Evolutionary conservation across 2,888 invertebrate species (phyloP), one percentile per base, ranked within the genome.

Genomic region (Lissocephala sabroskyi): DNA sequence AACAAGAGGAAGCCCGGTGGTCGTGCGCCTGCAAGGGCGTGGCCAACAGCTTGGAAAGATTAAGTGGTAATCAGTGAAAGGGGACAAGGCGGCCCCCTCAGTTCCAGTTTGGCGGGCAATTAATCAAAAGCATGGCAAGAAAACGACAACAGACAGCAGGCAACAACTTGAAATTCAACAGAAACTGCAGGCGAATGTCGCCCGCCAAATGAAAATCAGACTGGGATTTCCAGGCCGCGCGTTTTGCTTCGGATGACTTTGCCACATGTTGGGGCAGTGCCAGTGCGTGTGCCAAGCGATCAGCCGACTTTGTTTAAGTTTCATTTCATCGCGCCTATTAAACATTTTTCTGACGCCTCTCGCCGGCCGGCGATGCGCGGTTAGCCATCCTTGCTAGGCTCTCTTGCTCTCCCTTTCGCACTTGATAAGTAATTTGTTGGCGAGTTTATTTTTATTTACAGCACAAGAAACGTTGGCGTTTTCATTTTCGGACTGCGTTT

Each of bases 281-380:
- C 37, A 16, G 14, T 30, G 41, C 18, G 11, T 30, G n/a, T 28
- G 41, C 35, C 35, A 35, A 35, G 35, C 16, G 35, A 35, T 35
- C 10, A 35, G 16, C 16, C 16, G 4, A 43, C 56, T 47, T 56
- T 57, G 62, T 57, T 61, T 61, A 54, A 57, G 47, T 61, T 52
- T 61, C 47, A 56, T 61, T 61, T 61, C 60, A 61, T 45, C 60
- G 60, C 53, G 45, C 44, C 57, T 56, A 61, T 61, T 61, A 57
- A 61, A 49, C 50, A 60, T 61, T 51, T 61, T 41, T 45, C 43
- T 61, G 46, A 54, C 60, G 60, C 61, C 61, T 60, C 51, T 36
- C 54, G 45, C 52, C 52, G 37, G 37, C 42, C 39, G n/a, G n/a
- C n/a, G n/a, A n/a, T n/a, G n/a, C n/a, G n/a, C n/a, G n/a, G n/a